Percentiles rank a stretch among this genome's conserved stretches.
Evolutionary conservation across 37 sponge, comb jelly and placozoan species (phyloP).

Genomic region (Aphrocallistes beatrix): DNA sequence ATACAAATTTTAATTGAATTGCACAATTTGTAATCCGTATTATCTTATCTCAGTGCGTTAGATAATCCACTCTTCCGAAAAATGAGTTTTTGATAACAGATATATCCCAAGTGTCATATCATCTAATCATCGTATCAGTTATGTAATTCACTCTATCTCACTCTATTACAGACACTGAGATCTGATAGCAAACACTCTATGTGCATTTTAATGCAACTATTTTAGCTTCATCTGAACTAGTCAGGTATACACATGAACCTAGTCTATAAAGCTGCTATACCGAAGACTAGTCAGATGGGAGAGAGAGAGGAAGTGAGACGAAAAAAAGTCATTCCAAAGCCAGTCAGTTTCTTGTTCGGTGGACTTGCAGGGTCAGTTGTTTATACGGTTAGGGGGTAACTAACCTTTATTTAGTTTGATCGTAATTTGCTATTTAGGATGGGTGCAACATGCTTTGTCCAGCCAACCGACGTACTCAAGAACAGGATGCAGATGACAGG

Average conservation of each 20-base stretch:
- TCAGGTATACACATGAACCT: background rate
- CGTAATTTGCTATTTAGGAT: too few relatives aligned
- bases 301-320: background rate
- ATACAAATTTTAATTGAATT: too few relatives aligned
- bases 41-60: too few relatives aligned
- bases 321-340: background rate
- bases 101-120: too few relatives aligned
- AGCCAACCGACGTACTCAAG: slow-evolving; percentile 89
- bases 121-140: too few relatives aligned
- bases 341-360: background rate
- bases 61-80: too few relatives aligned
- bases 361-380: background rate
- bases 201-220: too few relatives aligned
- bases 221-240: background rate
- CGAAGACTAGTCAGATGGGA: background rate
- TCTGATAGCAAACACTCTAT: too few relatives aligned
- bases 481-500: slow-evolving; percentile 95
- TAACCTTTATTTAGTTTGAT: background rate
- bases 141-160: too few relatives aligned
- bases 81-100: too few relatives aligned
- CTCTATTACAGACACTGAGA: too few relatives aligned
- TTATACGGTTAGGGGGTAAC: background rate
- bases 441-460: slow-evolving; percentile 83
- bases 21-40: too few relatives aligned
- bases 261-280: background rate